Percentiles rank a stretch among this genome's conserved stretches.
Evolutionary conservation across 2,113 vertebrate genomes (phyloP).

Genomic region (Dipodomys spectabilis): DNA sequence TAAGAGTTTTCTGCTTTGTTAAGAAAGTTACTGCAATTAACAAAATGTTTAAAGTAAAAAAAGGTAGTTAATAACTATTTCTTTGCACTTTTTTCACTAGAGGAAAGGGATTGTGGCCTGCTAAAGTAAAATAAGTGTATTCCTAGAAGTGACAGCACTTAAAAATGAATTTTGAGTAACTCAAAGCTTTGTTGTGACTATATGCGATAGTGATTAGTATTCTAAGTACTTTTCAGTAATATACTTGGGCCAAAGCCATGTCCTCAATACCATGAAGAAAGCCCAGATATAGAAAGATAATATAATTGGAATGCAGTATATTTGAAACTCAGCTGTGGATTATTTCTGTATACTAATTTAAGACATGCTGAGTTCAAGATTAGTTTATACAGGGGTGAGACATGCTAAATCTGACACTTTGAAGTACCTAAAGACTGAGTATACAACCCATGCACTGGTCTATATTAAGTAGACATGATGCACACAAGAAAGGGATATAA

Average conservation of each 20-base stretch:
- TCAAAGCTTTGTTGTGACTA: background rate
- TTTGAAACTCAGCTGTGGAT: background rate
- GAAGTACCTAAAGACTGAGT: background rate
- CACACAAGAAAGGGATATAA: too few relatives aligned
- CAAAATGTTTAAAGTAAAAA: too few relatives aligned
- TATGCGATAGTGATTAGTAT: background rate
- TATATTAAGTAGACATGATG: background rate
- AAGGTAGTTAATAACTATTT: background rate
- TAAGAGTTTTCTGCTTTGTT: background rate
- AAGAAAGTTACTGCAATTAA: background rate
- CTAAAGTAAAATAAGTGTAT: background rate
- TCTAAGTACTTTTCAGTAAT: background rate
- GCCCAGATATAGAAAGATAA: background rate
- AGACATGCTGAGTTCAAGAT: background rate
- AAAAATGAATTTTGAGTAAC: background rate
- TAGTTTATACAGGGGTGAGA: too few relatives aligned
- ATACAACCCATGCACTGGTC: background rate
- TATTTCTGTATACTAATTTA: background rate
- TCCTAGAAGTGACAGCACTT: background rate
- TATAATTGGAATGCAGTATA: background rate
- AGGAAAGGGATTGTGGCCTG: background rate
- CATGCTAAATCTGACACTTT: background rate
- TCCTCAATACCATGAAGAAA: slow-evolving; percentile 4
- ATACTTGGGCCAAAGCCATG: background rate
- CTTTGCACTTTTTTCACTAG: background rate